Percentiles rank a stretch among this genome's conserved stretches.
Evolutionary conservation across 2,888 invertebrate species (phyloP).

Genomic region (Stramonita haemastoma): DNA sequence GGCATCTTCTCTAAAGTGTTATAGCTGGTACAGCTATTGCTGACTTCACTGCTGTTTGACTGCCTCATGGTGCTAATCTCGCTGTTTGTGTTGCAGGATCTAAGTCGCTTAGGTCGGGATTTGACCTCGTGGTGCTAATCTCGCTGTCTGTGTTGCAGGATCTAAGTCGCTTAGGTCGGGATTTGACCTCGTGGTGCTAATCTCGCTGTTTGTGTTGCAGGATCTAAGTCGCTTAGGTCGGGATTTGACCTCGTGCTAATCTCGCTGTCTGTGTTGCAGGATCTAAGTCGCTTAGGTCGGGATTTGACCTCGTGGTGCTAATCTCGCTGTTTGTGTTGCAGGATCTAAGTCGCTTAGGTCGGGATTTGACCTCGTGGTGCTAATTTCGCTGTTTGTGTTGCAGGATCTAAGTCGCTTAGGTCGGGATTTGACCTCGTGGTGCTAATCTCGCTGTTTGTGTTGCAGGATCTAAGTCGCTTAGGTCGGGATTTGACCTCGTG

Average conservation of each 20-base stretch:
- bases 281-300: slow-evolving; percentile 97
- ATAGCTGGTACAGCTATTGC: too few species aligned
- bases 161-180: slow-evolving; percentile 96
- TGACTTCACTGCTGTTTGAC: too few species aligned
- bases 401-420: slow-evolving; percentile 97
- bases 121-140: slow-evolving; percentile 97
- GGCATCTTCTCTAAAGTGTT: too few species aligned
- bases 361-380: slow-evolving; percentile 97
- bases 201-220: slow-evolving; percentile 81
- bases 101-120: slow-evolving; percentile 97
- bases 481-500: slow-evolving; percentile 96
- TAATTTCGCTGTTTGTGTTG: too few species aligned
- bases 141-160: slow-evolving; percentile 84
- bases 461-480: slow-evolving; percentile 93
- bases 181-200: slow-evolving; percentile 97
- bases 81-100: slow-evolving; percentile 82
- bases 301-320: slow-evolving; percentile 97
- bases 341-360: slow-evolving; percentile 97
- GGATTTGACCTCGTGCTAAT: too few species aligned
- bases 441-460: slow-evolving; percentile 88
- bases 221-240: slow-evolving; percentile 98
- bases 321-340: slow-evolving; percentile 82
- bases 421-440: slow-evolving; percentile 96
- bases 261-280: slow-evolving; percentile 81
- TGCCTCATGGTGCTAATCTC: too few species aligned